Evolutionary conservation across 2,888 invertebrate species (phyloP).

Genomic region (Scaptomyza parva): DNA sequence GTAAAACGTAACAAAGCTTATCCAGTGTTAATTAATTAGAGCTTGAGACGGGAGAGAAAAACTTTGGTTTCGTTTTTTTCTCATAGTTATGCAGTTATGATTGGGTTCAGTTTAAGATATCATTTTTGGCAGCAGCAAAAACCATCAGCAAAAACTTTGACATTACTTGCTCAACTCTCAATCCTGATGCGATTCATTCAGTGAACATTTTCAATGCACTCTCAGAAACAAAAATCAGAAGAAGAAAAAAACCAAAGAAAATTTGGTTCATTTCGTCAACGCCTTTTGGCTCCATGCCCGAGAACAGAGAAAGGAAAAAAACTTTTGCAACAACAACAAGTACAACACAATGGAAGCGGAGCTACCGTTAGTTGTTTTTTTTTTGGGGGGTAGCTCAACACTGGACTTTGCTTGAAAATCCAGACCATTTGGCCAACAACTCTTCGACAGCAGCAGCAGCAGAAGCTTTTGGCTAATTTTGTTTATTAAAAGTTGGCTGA

Average conservation of each 20-base stretch:
- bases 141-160: no score
- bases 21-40: neutral
- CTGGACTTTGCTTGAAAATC: conserved; percentile 19
- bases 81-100: conserved; percentile 8
- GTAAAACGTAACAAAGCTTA: neutral
- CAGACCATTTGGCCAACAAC: conserved; percentile 23
- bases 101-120: neutral
- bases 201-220: conserved; percentile 2
- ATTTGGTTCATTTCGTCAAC: conserved; percentile 8
- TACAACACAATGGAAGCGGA: neutral
- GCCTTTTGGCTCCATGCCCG: conserved; percentile 50
- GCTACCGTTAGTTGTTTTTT: conserved; percentile 24
- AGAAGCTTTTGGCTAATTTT: conserved; percentile 73
- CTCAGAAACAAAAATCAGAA: neutral
- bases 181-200: conserved; percentile 25
- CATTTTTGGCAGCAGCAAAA: conserved; percentile 9
- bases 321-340: conserved; percentile 19
- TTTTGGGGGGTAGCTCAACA: conserved; percentile 20
- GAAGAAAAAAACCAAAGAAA: neutral
- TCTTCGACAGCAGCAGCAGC: conserved; percentile 57
- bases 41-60: neutral
- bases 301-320: conserved; percentile 13
- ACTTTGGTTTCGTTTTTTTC: no score
- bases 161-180: conserved; percentile 40
- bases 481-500: conserved; percentile 79